phyloP scores from a whole-genome alignment of 2,888 invertebrate genomes.

The Dioctria linearis region DNA sequence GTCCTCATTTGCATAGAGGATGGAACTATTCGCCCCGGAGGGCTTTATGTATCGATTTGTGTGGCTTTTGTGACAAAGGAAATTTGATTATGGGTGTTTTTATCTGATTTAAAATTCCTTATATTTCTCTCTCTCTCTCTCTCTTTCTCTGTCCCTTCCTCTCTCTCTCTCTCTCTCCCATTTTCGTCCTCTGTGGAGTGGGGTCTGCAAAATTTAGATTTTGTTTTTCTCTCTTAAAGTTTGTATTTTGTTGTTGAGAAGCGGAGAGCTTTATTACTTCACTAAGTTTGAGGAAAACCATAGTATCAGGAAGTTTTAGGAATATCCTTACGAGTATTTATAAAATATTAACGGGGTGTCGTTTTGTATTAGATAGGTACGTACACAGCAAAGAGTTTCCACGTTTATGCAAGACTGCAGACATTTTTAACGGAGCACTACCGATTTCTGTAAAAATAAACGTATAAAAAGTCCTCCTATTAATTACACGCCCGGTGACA shows the following conservation, averaged over 20 bases:
- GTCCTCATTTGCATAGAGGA: not conserved
- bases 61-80: not conserved
- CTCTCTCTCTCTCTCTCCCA: no score
- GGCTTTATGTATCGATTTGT: not conserved
- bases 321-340: not conserved
- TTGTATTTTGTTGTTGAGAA: not conserved
- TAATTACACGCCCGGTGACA: slow-evolving; percentile 37
- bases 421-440: not conserved
- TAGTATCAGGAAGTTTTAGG: not conserved
- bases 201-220: not conserved
- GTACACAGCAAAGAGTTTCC: not conserved
- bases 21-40: no score
- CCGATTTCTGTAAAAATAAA: slow-evolving; percentile 10
- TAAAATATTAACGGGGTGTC: slow-evolving; percentile 2
- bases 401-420: not conserved
- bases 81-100: slow-evolving; percentile 18
- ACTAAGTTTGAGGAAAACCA: not conserved
- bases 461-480: not conserved
- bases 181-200: not conserved
- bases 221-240: not conserved
- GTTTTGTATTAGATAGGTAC: not conserved
- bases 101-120: slow-evolving; percentile 9
- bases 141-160: no score
- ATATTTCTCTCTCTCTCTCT: not conserved
- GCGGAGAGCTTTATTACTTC: slow-evolving; percentile 21